These are phyloP conservation scores for Microtus pennsylvanicus DNA, from an alignment of 2,113 vertebrate species.

Conservation along the genomic window DNA sequence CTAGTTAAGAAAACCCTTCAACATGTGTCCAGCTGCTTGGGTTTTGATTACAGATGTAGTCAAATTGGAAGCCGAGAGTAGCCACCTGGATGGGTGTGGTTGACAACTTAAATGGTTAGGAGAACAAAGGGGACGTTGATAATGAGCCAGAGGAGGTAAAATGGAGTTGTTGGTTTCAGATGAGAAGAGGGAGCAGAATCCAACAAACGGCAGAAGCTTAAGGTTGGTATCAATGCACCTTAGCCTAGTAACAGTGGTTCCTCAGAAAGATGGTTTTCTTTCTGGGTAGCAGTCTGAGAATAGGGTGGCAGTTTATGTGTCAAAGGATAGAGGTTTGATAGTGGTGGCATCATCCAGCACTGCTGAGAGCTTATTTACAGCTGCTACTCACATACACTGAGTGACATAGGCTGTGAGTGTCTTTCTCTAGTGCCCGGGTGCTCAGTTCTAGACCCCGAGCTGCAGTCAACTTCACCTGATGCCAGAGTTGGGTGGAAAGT, in stretches of 20 bases:
- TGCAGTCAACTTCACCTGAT: fast-evolving
- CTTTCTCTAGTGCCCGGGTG: background rate
- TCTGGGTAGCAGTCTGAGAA: background rate
- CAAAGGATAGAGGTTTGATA: background rate
- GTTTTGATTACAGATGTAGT: background rate
- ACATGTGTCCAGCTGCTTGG: background rate
- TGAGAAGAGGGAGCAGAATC: background rate
- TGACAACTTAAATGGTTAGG: background rate
- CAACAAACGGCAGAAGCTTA: background rate
- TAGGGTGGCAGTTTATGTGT: background rate
- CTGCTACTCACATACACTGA: background rate
- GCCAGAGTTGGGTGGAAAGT: background rate
- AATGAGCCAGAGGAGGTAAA: background rate
- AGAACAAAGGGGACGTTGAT: background rate
- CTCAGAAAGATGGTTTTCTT: background rate
- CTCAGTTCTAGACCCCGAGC: background rate
- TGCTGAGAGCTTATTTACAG: background rate
- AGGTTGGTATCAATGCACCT: background rate
- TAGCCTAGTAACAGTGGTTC: background rate
- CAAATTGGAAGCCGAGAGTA: background rate
- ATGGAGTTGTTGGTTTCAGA: background rate
- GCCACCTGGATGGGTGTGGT: background rate
- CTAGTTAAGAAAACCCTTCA: background rate
- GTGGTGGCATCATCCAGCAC: background rate
- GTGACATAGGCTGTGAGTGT: too few species aligned